Percentiles rank a stretch among this genome's conserved stretches.
Evolutionary conservation across 2,113 vertebrate species (phyloP).

Genomic region (Deroptyus accipitrinus): DNA sequence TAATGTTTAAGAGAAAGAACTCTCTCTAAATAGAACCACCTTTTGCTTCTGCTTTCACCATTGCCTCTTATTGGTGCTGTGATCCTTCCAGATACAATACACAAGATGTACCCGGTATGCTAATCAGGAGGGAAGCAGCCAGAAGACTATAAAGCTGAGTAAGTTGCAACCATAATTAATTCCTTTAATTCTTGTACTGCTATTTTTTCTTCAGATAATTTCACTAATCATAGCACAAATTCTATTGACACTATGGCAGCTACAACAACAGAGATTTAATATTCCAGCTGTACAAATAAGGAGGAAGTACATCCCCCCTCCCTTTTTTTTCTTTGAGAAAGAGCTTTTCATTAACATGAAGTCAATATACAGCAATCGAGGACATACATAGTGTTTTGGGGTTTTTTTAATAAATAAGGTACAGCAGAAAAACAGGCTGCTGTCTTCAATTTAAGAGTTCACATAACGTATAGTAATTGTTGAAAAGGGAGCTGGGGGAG

Average conservation of each 20-base stretch:
- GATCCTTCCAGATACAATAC: background rate
- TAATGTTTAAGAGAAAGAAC: background rate
- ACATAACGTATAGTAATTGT: background rate
- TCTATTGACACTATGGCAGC: background rate
- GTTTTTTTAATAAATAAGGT: background rate
- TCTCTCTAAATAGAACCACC: background rate
- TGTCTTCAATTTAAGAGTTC: background rate
- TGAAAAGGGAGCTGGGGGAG: background rate
- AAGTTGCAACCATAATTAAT: background rate
- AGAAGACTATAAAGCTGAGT: background rate
- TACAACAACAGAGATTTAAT: background rate
- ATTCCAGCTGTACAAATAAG: background rate
- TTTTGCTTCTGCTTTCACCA: background rate
- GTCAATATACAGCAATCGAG: background rate
- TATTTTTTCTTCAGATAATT: background rate
- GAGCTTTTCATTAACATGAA: background rate
- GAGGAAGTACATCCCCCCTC: accelerated
- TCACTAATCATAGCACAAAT: background rate
- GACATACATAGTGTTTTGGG: accelerated
- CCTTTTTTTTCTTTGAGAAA: background rate
- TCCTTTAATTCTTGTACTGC: background rate
- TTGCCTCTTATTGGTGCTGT: background rate
- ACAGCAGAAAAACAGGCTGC: background rate
- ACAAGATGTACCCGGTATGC: background rate
- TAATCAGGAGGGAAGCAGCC: background rate